Base-by-base conservation (phyloP, 2,888 invertebrate genomes). In the Xestoiulus laeticollis region DNA sequence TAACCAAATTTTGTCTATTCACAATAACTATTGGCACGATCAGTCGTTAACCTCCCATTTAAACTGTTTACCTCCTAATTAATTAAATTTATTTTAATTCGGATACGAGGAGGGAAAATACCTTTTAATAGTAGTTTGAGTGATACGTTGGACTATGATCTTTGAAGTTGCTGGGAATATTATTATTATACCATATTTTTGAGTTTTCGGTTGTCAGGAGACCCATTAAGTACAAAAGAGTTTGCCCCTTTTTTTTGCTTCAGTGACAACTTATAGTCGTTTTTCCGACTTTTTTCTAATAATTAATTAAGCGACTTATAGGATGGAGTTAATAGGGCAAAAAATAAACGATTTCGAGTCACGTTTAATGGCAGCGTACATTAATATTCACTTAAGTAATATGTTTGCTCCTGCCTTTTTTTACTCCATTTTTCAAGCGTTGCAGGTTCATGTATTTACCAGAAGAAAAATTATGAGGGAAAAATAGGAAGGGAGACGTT, bases 331-430 rank as follows among this genome's bases (percentile, higher is more conserved):
- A 78, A 78, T 78, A 78, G 78, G 78, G 78, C 78, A 78, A 78
- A 78, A 78, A 78, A 30, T 16, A 14, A 43, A 85, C 44, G 44
- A 85, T 85, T 43, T 85, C 85, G 22, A 85, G 85, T 85, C 85
- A 85, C 85, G 85, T 85, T 38, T 85, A 85, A 85, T 85, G 85
- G 38, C 44, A 22, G 33, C 38, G 43, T 85, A 85, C 85, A 85
- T 85, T 44, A 85, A 85, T 85, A 38, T 85, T 85, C 85, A 32
- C 43, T 85, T 85, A 43, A 85, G 44, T 43, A 85, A 85, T 43
- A 85, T n/a, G 85, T 85, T 38, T 30, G 78, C 78, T 78, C 30
- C 78, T 30, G 78, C 26, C 14, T 30, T 78, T 78, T 78, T 78
- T 30, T n/a, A n/a, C n/a, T 26, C 26, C 78, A 78, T 78, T 78